phyloP scores from a whole-genome alignment of 1,140 invertebrate genomes.

The Formica exsecta region DNA sequence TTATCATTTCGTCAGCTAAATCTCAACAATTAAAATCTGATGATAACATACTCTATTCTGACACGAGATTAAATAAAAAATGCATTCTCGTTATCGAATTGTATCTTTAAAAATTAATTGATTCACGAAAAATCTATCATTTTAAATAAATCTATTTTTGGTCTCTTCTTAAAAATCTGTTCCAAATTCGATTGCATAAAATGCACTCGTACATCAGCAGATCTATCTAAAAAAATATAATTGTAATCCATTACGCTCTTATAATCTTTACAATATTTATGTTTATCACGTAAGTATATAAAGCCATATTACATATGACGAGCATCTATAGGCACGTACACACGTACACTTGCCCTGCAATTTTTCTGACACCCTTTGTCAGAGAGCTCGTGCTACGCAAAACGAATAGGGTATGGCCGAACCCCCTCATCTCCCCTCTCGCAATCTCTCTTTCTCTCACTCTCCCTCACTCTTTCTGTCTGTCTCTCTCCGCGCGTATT shows the following conservation, averaged over 20 bases:
- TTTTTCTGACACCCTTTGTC: conserved; percentile 37
- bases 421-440: conserved; percentile 8
- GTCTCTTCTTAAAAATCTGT: background rate
- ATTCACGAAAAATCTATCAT: background rate
- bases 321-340: background rate
- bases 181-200: background rate
- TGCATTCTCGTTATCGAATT: background rate
- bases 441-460: background rate
- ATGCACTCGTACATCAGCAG: background rate
- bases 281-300: too few species aligned
- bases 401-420: conserved; percentile 51
- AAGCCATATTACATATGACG: background rate
- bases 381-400: conserved; percentile 34
- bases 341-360: conserved; percentile 32
- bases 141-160: background rate
- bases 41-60: background rate
- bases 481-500: conserved; percentile 10
- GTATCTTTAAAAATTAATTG: conserved; percentile 16
- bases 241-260: background rate
- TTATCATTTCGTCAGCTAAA: background rate
- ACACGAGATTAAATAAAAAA: conserved; percentile 14
- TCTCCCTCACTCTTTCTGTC: conserved; percentile 13
- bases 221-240: background rate
- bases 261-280: too few species aligned
- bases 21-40: background rate